A percentile compares a stretch with the other conserved stretches of the same genome.
phyloP scores from a whole-genome alignment of 2,888 invertebrate species.

The Mantis religiosa region DNA sequence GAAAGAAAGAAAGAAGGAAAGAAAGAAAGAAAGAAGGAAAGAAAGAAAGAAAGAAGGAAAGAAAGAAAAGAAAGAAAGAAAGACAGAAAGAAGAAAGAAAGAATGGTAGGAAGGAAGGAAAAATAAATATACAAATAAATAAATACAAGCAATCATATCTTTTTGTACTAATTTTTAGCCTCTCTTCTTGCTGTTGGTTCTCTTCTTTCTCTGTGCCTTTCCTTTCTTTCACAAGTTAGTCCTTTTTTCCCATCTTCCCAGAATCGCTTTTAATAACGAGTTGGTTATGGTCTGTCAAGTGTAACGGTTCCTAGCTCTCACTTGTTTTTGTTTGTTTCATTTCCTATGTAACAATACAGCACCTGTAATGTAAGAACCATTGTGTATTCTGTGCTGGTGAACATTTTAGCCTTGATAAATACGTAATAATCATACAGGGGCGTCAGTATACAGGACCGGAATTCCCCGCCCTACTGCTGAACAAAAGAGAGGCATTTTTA shows the following conservation, averaged over 20 bases:
- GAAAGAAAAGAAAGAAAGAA: no score
- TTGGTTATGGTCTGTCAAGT: slow-evolving; percentile 6
- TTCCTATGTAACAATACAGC: not conserved
- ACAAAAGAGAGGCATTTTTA: not conserved
- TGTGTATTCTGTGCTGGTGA: slow-evolving; percentile 5
- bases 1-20: no score
- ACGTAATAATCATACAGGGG: not conserved
- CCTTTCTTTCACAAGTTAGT: not conserved
- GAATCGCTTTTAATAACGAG: not conserved
- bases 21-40: no score
- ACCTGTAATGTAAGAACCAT: not conserved
- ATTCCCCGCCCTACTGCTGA: not conserved
- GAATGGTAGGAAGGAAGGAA: no score
- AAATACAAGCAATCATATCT: no score
- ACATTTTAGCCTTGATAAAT: slow-evolving; percentile 14
- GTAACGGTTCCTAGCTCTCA: not conserved
- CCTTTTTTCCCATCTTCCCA: not conserved
- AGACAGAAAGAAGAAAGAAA: no score
- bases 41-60: no score
- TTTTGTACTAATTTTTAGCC: not conserved
- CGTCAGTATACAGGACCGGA: not conserved
- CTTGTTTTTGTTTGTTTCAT: not conserved
- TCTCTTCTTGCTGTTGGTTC: not conserved
- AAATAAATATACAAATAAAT: no score
- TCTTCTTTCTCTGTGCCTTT: not conserved